Percentiles rank a stretch among this genome's conserved stretches.
phyloP scores from a whole-genome alignment of 2,888 invertebrate species.

The Diadromus collaris region DNA sequence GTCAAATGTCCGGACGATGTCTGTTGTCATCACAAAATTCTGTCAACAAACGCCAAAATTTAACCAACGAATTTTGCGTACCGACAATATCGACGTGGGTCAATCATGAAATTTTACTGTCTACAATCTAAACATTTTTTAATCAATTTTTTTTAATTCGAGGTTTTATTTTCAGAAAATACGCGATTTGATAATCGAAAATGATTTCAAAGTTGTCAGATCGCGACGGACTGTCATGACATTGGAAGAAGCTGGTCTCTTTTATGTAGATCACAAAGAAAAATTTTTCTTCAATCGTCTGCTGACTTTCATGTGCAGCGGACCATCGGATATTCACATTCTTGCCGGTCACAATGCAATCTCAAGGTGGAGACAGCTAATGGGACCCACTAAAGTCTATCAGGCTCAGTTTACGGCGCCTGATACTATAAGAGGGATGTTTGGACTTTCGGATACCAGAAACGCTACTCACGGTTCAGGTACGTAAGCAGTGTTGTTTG shows the following conservation, averaged over 20 bases:
- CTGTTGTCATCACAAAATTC: conserved; percentile 21
- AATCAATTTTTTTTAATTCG: conserved; percentile 11
- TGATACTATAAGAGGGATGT: conserved; percentile 89
- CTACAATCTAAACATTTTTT: background rate
- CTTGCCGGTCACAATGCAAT: conserved; percentile 90
- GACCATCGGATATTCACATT: conserved; percentile 90
- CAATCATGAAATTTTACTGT: background rate
- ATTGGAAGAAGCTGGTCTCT: conserved; percentile 84
- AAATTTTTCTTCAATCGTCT: conserved; percentile 93
- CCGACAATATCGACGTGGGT: background rate
- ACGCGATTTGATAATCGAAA: conserved; percentile 84
- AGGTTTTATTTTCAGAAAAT: conserved; percentile 83
- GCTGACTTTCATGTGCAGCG: conserved; percentile 92
- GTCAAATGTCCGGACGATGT: background rate
- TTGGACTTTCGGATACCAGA: conserved; percentile 96
- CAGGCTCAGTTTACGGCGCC: conserved; percentile 90
- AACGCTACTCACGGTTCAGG: conserved; percentile 98
- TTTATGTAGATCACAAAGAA: conserved; percentile 91
- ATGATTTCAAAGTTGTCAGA: conserved; percentile 88
- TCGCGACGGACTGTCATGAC: conserved; percentile 85
- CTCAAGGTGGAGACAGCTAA: conserved; percentile 88
- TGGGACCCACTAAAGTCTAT: conserved; percentile 95
- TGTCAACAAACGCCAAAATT: conserved; percentile 7
- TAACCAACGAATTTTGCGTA: background rate
- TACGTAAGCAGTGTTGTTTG: conserved; percentile 71